Percentiles rank a stretch among this genome's conserved stretches.
These are phyloP conservation scores for Haliaeetus leucogaster DNA, from an alignment of 2,113 vertebrate genomes.

Conservation along the genomic window DNA sequence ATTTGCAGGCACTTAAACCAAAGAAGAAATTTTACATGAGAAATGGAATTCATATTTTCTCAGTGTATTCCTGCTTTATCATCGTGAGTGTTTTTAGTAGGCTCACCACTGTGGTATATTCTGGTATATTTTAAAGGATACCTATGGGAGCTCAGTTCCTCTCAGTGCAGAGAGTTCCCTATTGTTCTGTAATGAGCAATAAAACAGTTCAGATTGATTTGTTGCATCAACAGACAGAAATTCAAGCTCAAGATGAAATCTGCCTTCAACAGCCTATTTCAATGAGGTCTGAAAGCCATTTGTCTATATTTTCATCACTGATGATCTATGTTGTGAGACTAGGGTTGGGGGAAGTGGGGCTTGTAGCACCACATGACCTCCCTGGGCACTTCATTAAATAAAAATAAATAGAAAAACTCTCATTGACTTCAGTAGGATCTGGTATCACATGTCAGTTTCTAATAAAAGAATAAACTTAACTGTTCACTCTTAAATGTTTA, in stretches of 20 bases:
- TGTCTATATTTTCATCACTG: background rate
- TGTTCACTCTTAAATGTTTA: background rate
- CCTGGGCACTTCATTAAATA: background rate
- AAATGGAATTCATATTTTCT: background rate
- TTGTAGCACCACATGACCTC: background rate
- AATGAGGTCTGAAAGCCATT: background rate
- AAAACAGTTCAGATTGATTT: background rate
- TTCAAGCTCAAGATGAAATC: background rate
- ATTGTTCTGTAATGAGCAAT: background rate
- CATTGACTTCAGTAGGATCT: background rate
- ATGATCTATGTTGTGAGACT: background rate
- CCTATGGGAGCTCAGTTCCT: background rate
- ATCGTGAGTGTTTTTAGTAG: background rate
- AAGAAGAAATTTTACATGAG: background rate
- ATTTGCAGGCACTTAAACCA: background rate
- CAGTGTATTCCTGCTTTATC: background rate
- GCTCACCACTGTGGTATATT: background rate
- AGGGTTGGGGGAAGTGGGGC: background rate
- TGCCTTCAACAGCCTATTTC: background rate
- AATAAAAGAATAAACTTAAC: background rate
- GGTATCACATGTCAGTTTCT: background rate
- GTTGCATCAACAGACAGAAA: constrained; percentile 1
- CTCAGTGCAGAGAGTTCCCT: background rate
- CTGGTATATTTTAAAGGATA: background rate
- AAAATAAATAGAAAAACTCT: background rate